Percentiles rank a stretch among this genome's conserved stretches.
Conservation (phyloP, 2,113 vertebrate genomes). For the Sebastes schlegelii region DNA sequence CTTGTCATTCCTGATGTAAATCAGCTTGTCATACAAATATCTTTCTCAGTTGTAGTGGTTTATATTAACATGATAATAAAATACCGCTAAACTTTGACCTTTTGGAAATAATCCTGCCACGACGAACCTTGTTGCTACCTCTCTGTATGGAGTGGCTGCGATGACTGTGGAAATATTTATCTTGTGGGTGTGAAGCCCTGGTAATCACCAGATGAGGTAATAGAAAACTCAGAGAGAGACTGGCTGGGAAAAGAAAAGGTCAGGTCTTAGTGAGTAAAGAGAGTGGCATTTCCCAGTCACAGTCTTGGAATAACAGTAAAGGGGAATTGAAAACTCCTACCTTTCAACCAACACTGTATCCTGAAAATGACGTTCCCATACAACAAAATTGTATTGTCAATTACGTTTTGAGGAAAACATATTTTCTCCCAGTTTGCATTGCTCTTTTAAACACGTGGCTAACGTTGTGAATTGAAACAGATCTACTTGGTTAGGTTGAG, state of each 20-base stretch:
- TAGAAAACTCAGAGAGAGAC: constrained; percentile 43
- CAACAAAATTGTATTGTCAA: background rate
- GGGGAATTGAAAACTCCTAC: constrained; percentile 14
- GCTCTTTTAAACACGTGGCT: background rate
- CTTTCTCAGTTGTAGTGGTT: background rate
- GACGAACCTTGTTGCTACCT: background rate
- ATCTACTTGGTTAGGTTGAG: background rate
- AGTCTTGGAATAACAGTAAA: constrained; percentile 9
- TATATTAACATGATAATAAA: background rate
- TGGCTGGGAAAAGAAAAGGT: constrained; percentile 49
- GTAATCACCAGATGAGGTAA: constrained; percentile 50
- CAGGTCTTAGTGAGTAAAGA: constrained; percentile 31
- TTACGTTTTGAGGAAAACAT: background rate
- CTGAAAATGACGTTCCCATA: background rate
- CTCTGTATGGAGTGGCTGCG: constrained; percentile 11
- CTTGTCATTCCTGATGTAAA: background rate
- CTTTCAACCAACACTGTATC: constrained; percentile 2
- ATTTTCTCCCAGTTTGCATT: background rate
- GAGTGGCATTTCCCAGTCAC: constrained; percentile 41
- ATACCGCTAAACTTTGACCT: background rate
- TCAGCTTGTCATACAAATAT: background rate
- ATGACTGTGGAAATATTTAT: constrained; percentile 56
- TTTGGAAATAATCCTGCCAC: background rate
- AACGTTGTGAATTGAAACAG: background rate
- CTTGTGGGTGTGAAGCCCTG: constrained; percentile 45